phyloP scores from a whole-genome alignment of 1,140 invertebrate species.

The Sycobia sp. region DNA sequence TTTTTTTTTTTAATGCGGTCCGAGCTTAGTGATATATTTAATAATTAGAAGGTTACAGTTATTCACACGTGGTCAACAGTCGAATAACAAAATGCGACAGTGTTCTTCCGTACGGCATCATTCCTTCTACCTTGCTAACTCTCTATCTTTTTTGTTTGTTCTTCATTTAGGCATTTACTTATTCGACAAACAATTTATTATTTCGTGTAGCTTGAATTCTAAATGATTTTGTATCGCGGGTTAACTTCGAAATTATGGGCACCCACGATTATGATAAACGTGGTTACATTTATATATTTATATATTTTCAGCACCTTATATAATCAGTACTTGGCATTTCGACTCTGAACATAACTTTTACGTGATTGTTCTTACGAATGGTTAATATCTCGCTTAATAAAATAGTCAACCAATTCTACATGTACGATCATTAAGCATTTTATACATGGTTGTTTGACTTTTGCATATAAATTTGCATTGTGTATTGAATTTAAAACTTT shows the following conservation, averaged over 20 bases:
- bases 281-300: constrained; percentile 29
- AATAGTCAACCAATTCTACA: background rate
- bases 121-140: constrained; percentile 10
- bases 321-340: constrained; percentile 35
- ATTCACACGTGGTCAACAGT: constrained; percentile 44
- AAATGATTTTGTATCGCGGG: constrained; percentile 12
- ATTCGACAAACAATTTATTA: too few relatives aligned
- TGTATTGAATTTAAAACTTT: too few relatives aligned
- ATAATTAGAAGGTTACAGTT: constrained; percentile 36
- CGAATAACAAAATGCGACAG: constrained; percentile 52
- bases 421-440: too few relatives aligned
- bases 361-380: constrained; percentile 28
- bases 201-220: too few relatives aligned
- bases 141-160: too few relatives aligned
- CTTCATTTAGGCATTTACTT: too few relatives aligned
- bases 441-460: too few relatives aligned
- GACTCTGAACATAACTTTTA: constrained; percentile 26
- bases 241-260: constrained; percentile 25
- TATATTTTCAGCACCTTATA: constrained; percentile 33
- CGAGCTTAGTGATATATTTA: constrained; percentile 17
- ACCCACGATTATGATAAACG: constrained; percentile 22
- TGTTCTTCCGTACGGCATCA: constrained; percentile 47
- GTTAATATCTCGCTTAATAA: constrained; percentile 5
- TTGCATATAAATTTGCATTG: too few relatives aligned
- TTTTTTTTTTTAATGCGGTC: background rate